A percentile compares a stretch with the other conserved stretches of the same genome.
These are phyloP conservation scores for Sipha flava DNA, from an alignment of 1,140 invertebrate species.

Conservation along the genomic window DNA sequence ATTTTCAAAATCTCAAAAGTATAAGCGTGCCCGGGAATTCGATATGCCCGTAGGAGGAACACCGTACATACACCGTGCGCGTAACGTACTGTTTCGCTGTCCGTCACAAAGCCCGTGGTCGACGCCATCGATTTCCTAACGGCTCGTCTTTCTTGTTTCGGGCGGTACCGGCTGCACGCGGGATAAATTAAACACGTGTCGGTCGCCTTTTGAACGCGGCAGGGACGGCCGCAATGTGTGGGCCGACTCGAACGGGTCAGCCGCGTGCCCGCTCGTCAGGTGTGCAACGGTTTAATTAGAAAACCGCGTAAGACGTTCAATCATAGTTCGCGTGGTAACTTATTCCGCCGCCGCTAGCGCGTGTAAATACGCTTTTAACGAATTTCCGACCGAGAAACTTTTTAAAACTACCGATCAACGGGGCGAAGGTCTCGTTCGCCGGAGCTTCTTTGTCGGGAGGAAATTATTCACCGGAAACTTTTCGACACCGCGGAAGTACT, in stretches of 20 bases:
- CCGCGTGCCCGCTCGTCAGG: background rate
- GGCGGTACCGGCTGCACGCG: too few relatives aligned
- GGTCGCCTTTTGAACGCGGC: background rate
- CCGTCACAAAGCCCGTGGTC: too few relatives aligned
- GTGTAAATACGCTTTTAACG: slow-evolving; percentile 9
- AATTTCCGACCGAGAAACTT: background rate
- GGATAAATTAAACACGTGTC: background rate
- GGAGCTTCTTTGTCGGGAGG: slow-evolving; percentile 2
- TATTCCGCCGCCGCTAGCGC: background rate
- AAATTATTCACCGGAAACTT: background rate
- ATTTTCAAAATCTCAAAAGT: too few relatives aligned
- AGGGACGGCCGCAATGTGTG: background rate
- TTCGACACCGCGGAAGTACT: background rate
- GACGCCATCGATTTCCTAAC: too few relatives aligned
- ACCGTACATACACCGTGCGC: too few relatives aligned
- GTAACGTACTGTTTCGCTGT: too few relatives aligned
- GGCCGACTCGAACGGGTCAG: background rate
- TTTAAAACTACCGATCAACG: background rate
- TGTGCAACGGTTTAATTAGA: background rate
- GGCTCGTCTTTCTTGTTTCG: too few relatives aligned
- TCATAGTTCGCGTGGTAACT: background rate
- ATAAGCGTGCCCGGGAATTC: too few relatives aligned
- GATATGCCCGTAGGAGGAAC: too few relatives aligned
- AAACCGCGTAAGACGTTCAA: background rate
- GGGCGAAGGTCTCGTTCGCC: background rate